Evolutionary conservation across 2,113 vertebrate species (phyloP).

Genomic region (Rhombomys opimus): DNA sequence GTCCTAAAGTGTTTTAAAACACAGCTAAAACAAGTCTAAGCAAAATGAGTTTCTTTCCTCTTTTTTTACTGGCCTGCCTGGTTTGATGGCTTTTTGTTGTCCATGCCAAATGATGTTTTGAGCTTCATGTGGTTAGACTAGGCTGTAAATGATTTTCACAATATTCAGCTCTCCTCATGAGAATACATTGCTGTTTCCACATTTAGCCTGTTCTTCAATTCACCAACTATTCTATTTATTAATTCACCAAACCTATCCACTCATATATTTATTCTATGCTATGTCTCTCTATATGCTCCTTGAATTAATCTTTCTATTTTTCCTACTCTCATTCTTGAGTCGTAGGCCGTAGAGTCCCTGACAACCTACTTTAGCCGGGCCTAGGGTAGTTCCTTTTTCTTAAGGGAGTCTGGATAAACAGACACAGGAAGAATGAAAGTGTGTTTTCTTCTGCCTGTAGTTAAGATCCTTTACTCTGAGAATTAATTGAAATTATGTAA

Average conservation of each 20-base stretch:
- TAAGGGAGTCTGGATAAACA: neutral
- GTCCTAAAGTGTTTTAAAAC: constrained; percentile 77
- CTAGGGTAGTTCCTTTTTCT: neutral
- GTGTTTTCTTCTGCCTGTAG: neutral
- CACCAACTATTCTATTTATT: constrained; percentile 74
- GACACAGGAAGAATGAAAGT: neutral
- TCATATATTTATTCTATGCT: constrained; percentile 71
- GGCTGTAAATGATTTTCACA: constrained; percentile 69
- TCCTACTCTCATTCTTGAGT: neutral
- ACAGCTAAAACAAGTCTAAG: constrained; percentile 73
- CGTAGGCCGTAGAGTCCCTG: neutral
- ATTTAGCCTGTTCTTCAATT: constrained; percentile 62
- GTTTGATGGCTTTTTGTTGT: constrained; percentile 72
- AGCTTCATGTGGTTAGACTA: constrained; percentile 51
- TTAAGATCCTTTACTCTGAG: neutral
- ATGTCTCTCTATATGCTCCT: neutral
- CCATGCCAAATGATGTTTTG: constrained; percentile 72
- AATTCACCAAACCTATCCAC: constrained; percentile 68
- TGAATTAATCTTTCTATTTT: constrained; percentile 59
- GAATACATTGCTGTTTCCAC: constrained; percentile 66
- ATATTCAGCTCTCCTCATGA: constrained; percentile 59
- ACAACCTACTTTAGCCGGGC: neutral
- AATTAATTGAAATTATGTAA: neutral
- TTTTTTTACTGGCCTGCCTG: constrained; percentile 64
- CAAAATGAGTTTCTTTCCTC: constrained; percentile 73